These are phyloP conservation scores for Halcyon senegalensis DNA, from an alignment of 2,113 vertebrate species.

Conservation along the genomic window DNA sequence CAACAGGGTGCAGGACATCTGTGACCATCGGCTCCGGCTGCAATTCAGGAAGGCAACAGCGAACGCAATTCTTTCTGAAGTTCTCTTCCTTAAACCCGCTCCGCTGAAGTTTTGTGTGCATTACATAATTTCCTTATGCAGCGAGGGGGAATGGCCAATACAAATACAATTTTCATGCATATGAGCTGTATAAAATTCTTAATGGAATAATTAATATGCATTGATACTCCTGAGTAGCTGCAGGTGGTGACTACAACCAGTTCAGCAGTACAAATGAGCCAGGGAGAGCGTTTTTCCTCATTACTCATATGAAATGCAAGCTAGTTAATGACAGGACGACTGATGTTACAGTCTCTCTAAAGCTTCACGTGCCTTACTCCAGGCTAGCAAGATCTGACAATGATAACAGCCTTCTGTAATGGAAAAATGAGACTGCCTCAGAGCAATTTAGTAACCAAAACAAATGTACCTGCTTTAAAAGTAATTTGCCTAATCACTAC, in stretches of 20 bases:
- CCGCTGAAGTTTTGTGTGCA: not conserved
- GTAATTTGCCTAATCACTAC: not conserved
- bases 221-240: not conserved
- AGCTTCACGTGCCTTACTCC: not conserved
- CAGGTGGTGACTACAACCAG: not conserved
- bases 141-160: not conserved
- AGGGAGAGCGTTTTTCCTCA: accelerated
- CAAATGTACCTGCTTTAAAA: not conserved
- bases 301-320: not conserved
- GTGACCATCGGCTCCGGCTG: not conserved
- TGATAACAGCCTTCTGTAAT: not conserved
- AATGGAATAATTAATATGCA: not conserved
- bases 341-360: not conserved
- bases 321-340: not conserved
- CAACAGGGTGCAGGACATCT: not conserved
- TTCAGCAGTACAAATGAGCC: not conserved
- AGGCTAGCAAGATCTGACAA: not conserved
- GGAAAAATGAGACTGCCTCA: not conserved
- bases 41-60: not conserved
- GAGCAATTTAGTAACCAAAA: not conserved
- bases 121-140: not conserved
- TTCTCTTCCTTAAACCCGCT: not conserved
- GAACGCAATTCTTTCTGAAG: not conserved
- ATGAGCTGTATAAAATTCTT: not conserved
- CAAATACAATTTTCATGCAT: not conserved